Base-by-base conservation (phyloP, 2,888 invertebrate genomes). In the Pollenia griseotomentosa region DNA sequence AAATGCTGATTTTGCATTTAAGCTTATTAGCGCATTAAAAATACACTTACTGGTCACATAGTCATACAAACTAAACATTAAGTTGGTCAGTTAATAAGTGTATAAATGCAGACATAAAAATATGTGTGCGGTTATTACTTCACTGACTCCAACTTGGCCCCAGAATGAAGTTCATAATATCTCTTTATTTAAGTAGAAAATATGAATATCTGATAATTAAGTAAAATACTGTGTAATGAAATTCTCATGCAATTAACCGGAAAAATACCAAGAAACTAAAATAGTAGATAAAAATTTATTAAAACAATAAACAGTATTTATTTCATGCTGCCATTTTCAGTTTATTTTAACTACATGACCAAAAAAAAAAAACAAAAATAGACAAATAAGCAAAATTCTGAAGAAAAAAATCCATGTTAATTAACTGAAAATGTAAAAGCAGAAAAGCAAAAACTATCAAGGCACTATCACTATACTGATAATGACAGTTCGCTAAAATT, bases 1-100 rank as follows among this genome's bases (percentile, higher is more conserved):
- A 75, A 78, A 83, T 79, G 57, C 71, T 83, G 59, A 80, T 77
- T 77, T 71, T 77, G 66, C 80, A 81, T 80, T 83, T 83, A 86
- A 86, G 80, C 86, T 81, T 71, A 86, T 86, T 86, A 86, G 80
- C 53, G 46, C 80, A 86, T 83, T 83, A 86, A 80, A 83, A 81
- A 14, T 65, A 66, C 23, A 63, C 53, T 59, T 66, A 55, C n/a
- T 55, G 63, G 33, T 40, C 42, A 12, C 16, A 70, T 44, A n/a
- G 51, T 14, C 70, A 53, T 1, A 61, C 14, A 10, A 14, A 70
- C 2, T 46, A 5, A 48, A 10, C 23, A 68, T 23, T 33, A 33
- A 33, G 6, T 33, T 33, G 19, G 3, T 40, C 14, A 55, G 12
- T 42, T 5, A 73, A 48, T 23, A 42, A 81, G 70, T 57, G 40